Percentiles rank a stretch among this genome's conserved stretches.
Conservation (phyloP, 2,797 vertebrate species). For the Tangara arthus region DNA sequence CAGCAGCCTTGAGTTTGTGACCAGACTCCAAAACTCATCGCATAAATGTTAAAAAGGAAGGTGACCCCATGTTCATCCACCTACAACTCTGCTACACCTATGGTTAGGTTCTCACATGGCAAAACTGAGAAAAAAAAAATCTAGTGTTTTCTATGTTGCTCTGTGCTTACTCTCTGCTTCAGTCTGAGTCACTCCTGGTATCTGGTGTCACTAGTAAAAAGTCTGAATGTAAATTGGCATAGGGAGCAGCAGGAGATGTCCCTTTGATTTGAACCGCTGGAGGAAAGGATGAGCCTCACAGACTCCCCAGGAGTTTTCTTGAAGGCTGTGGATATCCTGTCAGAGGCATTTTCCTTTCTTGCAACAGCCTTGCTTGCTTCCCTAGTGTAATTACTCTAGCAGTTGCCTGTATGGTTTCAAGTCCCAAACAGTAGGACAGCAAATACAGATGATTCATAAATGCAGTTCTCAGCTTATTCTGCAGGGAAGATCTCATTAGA, state of each 20-base stretch:
- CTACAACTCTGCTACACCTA: not conserved
- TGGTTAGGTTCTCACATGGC: not conserved
- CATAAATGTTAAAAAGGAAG: not conserved
- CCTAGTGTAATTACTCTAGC: not conserved
- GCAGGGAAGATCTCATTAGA: not conserved
- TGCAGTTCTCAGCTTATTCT: conserved; percentile 7
- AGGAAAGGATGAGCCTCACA: not conserved
- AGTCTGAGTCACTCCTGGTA: not conserved
- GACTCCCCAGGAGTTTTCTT: not conserved
- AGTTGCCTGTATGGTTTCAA: not conserved
- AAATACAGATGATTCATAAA: conserved; percentile 48
- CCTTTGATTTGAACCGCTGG: not conserved
- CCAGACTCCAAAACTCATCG: not conserved
- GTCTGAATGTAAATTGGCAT: not conserved
- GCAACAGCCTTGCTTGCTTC: conserved; percentile 3
- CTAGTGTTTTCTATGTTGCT: not conserved
- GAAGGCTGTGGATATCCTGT: not conserved
- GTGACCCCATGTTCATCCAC: not conserved
- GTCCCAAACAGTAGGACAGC: not conserved
- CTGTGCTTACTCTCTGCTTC: not conserved
- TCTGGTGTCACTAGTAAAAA: not conserved
- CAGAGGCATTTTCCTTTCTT: not conserved
- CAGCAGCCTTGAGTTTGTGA: conserved; percentile 19
- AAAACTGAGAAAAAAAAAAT: not conserved
- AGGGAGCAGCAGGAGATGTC: not conserved